Percentiles rank a stretch among this genome's conserved stretches.
phyloP scores from a whole-genome alignment of 2,113 vertebrate species.

The Hydrochoerus hydrochaeris region DNA sequence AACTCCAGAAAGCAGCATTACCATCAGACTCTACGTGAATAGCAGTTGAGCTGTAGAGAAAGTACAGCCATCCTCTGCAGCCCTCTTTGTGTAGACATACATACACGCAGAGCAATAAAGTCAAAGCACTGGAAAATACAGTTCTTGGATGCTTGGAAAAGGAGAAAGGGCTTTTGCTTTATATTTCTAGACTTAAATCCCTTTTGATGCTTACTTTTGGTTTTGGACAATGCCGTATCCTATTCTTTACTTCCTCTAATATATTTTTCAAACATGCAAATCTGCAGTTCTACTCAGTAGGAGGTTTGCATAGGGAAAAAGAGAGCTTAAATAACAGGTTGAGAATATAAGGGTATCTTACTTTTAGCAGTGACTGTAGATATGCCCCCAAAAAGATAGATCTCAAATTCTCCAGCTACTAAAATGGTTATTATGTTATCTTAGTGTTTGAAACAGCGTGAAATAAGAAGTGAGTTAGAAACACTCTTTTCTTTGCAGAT shows the following conservation, averaged over 20 bases:
- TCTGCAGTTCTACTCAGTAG: neutral
- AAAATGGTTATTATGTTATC: neutral
- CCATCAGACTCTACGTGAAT: rapidly evolving
- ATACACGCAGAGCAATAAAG: neutral
- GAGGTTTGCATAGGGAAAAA: neutral
- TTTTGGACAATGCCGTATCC: neutral
- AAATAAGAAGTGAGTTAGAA: neutral
- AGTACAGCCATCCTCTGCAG: neutral
- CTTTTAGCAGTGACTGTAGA: neutral
- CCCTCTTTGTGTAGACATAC: neutral
- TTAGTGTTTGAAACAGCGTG: neutral
- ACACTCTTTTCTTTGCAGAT: neutral
- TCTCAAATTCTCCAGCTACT: neutral
- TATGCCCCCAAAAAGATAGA: neutral
- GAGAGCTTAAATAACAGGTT: neutral
- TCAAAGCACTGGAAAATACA: slow-evolving; percentile 17
- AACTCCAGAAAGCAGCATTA: neutral
- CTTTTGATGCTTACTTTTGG: neutral
- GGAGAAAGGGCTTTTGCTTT: neutral
- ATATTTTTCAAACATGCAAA: neutral
- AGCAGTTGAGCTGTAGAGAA: too few species aligned
- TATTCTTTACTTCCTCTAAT: neutral
- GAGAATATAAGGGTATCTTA: neutral
- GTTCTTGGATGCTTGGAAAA: neutral
- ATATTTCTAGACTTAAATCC: neutral